phyloP scores from a whole-genome alignment of 1,140 invertebrate genomes.

The Limonius californicus region DNA sequence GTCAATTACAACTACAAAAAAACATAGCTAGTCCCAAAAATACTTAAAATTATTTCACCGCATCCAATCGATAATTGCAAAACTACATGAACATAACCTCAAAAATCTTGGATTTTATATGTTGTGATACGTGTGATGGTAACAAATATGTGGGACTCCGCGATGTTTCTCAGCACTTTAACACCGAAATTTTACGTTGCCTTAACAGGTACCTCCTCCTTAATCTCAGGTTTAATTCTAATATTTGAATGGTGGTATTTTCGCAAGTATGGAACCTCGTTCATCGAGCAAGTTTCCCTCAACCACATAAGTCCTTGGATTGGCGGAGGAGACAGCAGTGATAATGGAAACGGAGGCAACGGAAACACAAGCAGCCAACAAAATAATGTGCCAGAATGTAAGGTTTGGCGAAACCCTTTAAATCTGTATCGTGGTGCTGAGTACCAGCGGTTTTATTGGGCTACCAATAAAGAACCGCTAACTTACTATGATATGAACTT shows the following conservation, averaged over 20 bases:
- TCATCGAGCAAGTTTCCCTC: slow-evolving; percentile 94
- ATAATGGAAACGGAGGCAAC: slow-evolving; percentile 42
- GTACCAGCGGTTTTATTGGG: slow-evolving; percentile 89
- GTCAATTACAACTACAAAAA: no score
- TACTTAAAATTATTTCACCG: no score
- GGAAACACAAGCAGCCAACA: slow-evolving; percentile 46
- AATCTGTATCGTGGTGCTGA: slow-evolving; percentile 95
- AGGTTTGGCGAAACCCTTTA: slow-evolving; percentile 97
- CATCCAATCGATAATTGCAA: no score
- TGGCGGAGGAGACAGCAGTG: slow-evolving; percentile 66
- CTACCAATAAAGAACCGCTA: slow-evolving; percentile 89
- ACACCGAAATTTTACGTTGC: slow-evolving; percentile 99
- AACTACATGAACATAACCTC: no score
- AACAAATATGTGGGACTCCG: slow-evolving; percentile 69
- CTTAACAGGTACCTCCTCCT: slow-evolving; percentile 93
- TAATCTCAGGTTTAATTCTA: slow-evolving; percentile 95
- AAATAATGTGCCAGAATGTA: slow-evolving; percentile 75
- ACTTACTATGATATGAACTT: slow-evolving; percentile 99
- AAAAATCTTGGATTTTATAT: no score
- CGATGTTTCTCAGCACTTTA: slow-evolving; percentile 92
- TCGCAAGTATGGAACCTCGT: slow-evolving; percentile 96
- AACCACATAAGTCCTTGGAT: slow-evolving; percentile 94
- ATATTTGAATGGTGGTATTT: slow-evolving; percentile 99
- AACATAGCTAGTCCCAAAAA: no score
- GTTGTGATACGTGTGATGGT: no score